A percentile compares a stretch with the other conserved stretches of the same genome.
Conservation (phyloP, 2,888 invertebrate species). For the Nipponacmea schrenckii region DNA sequence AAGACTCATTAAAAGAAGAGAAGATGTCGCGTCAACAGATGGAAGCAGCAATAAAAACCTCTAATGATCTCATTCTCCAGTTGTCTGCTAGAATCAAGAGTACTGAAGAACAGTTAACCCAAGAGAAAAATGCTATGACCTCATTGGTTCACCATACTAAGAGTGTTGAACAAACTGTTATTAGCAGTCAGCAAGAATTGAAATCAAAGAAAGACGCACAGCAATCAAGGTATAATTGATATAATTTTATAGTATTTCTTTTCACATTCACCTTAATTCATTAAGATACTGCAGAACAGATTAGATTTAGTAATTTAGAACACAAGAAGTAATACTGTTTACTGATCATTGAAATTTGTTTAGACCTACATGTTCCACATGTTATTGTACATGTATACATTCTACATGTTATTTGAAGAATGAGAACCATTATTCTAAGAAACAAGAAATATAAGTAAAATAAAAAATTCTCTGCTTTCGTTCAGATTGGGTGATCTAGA, state of each 20-base stretch:
- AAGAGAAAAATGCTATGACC: conserved; percentile 59
- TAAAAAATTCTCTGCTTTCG: no score
- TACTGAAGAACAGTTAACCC: conserved; percentile 61
- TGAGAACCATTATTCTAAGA: no score
- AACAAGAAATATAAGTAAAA: no score
- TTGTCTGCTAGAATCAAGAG: conserved; percentile 57
- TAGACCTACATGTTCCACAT: no score
- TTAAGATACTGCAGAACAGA: no score
- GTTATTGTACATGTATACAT: no score
- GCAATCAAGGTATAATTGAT: conserved; percentile 42
- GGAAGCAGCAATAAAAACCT: conserved; percentile 59
- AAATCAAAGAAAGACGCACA: conserved; percentile 56
- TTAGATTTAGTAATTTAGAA: no score
- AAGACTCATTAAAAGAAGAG: conserved; percentile 62
- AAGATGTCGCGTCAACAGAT: conserved; percentile 58
- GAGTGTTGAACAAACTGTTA: conserved; percentile 62
- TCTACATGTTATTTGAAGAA: no score
- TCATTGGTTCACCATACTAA: conserved; percentile 60
- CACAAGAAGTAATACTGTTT: no score
- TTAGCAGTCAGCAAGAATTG: conserved; percentile 62
- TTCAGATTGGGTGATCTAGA: conserved; percentile 53
- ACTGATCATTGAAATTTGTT: no score
- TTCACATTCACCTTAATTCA: no score
- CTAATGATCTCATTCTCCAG: conserved; percentile 62
- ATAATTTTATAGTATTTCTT: no score